A percentile compares a stretch with the other conserved stretches of the same genome.
Conservation (phyloP, 2,888 invertebrate species). For the Micoletzkya japonica region DNA sequence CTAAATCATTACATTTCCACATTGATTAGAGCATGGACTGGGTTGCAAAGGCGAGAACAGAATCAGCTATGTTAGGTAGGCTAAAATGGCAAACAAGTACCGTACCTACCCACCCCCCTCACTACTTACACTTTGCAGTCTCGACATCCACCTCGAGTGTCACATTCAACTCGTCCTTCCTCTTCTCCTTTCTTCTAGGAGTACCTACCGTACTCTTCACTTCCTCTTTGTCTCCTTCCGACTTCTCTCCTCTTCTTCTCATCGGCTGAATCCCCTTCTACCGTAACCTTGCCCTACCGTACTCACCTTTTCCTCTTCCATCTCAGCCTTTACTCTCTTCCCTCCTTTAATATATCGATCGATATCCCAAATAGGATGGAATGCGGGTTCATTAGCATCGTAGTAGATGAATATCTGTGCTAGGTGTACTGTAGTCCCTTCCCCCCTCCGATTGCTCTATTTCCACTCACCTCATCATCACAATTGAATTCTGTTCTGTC, state of each 20-base stretch:
- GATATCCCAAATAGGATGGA: background rate
- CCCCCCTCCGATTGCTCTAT: background rate
- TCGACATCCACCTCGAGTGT: conserved; percentile 14
- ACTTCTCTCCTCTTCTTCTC: background rate
- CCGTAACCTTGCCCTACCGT: too few relatives aligned
- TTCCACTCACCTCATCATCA: conserved; percentile 8
- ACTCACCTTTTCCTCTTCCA: conserved; percentile 12
- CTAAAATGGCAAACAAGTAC: too few relatives aligned
- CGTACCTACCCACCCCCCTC: background rate
- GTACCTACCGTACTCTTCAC: background rate
- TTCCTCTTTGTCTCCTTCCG: background rate
- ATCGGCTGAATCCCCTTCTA: background rate
- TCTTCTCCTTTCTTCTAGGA: background rate
- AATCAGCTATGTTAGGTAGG: too few relatives aligned
- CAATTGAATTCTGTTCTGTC: conserved; percentile 2
- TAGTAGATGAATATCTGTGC: conserved; percentile 3
- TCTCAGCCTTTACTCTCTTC: conserved; percentile 1
- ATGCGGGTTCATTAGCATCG: conserved; percentile 2
- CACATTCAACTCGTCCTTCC: background rate
- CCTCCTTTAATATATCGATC: background rate
- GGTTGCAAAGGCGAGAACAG: too few relatives aligned
- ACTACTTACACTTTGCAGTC: conserved; percentile 12
- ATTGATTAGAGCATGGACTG: too few relatives aligned
- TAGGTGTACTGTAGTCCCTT: background rate
- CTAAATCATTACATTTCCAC: too few relatives aligned